Base-by-base conservation (phyloP, 92 coral and sea anemone genomes). In the Parazoanthus atlanticus region DNA sequence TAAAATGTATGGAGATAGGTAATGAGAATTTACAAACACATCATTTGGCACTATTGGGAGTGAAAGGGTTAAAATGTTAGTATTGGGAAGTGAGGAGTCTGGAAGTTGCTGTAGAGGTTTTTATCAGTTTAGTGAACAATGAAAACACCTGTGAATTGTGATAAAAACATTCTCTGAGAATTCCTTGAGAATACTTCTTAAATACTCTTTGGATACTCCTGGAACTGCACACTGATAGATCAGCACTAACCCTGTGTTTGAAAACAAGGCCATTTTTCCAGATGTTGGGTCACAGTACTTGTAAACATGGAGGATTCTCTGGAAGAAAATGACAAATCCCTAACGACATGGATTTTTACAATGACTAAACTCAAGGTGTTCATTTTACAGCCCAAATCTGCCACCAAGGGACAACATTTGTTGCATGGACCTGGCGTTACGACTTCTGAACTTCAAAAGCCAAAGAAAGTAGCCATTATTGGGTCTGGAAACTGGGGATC, bases 401-500 rank as follows among this genome's bases (percentile, higher is more conserved):
- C 43, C 25, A 26, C 74, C 26, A 70, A 84, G 34, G 65, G 78
- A 43, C 8, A 11, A 25, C 87, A 29, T 16, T 47, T 15, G 8
- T 46, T 31, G 3, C 77, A 84, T 70, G 52, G 74, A 43, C 29
- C 66, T 26, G 67, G 64, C 46, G 19, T 33, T 46, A 5, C 26
- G 26, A 70, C 66, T 28, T 43, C 33, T 46, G 21, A 43, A 84
- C 65, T 84, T 28, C 87, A 84, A 56, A 84, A 84, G 64, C 87
- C 87, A 70, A 70, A 84, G 36, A 70, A 84, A 19, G 78, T 84
- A 9, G 87, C 87, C 65, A 84, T 88, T 31, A 81, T 88, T 40
- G 85, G 79, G 0, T 83, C 89, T 17, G 74, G 85, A 15, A 80
- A 65, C 81, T 86, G 93, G 93, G 93, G 93, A 3, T 86, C 93